These are phyloP conservation scores for Gila orcuttii DNA, from an alignment of 2,113 vertebrate species.

Conservation along the genomic window DNA sequence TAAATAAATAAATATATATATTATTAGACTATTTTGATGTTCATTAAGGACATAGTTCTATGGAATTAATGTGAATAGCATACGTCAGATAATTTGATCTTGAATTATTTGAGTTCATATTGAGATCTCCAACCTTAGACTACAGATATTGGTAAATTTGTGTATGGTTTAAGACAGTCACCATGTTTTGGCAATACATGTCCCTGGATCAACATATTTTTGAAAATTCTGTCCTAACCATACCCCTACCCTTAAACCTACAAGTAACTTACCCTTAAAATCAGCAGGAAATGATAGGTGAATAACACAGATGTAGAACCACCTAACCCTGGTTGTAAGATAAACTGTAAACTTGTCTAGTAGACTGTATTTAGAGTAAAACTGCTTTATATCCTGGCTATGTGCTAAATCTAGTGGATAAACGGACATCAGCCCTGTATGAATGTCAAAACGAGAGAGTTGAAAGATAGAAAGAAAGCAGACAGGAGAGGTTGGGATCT, in stretches of 20 bases:
- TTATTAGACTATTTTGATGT: neutral
- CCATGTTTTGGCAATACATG: no score
- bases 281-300: no score
- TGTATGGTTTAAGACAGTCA: no score
- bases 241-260: no score
- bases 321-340: no score
- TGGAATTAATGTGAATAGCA: neutral
- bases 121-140: no score
- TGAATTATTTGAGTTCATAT: neutral
- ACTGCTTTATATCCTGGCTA: neutral
- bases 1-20: neutral
- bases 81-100: neutral
- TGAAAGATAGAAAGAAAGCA: neutral
- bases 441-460: neutral
- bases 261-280: no score
- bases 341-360: neutral
- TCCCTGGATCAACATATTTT: no score
- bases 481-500: constrained; percentile 19
- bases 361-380: neutral
- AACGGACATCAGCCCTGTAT: neutral
- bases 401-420: neutral
- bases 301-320: no score
- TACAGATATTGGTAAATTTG: no score
- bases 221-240: no score
- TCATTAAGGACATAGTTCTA: neutral